Evolutionary conservation across 2,113 vertebrate genomes (phyloP).

Genomic region (Oreochromis spilurus): DNA sequence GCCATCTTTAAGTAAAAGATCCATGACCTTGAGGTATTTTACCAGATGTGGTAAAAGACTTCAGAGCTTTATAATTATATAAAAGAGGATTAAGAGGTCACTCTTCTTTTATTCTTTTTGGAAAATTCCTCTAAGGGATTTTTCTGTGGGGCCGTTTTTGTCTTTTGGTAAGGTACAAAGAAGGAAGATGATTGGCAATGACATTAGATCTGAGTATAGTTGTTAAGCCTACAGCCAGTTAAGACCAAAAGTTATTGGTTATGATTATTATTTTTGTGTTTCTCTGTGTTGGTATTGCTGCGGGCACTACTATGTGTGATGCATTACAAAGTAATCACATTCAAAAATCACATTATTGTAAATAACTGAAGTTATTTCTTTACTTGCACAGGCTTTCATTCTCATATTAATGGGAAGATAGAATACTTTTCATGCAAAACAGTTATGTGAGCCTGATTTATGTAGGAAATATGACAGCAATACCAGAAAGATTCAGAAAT

Average conservation of each 20-base stretch:
- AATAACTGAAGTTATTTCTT: neutral
- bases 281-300: neutral
- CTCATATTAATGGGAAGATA: neutral
- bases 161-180: neutral
- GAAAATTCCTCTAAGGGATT: neutral
- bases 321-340: neutral
- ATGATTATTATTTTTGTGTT: neutral
- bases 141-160: neutral
- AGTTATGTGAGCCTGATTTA: neutral
- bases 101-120: neutral
- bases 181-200: neutral
- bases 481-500: neutral
- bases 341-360: neutral
- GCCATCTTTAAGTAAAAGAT: neutral
- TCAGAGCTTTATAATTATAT: neutral
- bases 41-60: neutral
- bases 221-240: neutral
- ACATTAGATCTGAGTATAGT: neutral
- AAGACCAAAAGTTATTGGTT: neutral
- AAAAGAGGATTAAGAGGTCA: neutral
- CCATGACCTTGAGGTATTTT: neutral
- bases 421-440: neutral
- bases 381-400: neutral
- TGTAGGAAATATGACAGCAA: neutral
- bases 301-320: neutral